Conservation (phyloP, 23 tunicate genomes). For the Ascidia mentula region DNA sequence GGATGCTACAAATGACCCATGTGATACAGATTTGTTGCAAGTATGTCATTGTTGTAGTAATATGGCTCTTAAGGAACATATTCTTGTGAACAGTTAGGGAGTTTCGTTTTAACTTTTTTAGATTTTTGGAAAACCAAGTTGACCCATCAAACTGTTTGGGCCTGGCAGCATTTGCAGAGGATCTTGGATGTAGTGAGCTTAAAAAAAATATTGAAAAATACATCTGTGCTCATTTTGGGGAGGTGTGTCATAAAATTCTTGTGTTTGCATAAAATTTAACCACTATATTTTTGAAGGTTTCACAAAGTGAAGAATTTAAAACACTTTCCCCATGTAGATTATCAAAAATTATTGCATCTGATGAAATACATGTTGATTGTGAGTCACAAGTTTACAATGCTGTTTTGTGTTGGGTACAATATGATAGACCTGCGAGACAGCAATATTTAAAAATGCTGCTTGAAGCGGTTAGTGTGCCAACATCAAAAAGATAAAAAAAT, state of each 20-base stretch:
- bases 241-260: slow-evolving; percentile 55
- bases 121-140: slow-evolving; percentile 85
- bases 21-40: slow-evolving; percentile 86
- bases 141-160: slow-evolving; percentile 90
- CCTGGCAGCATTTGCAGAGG: slow-evolving; percentile 73
- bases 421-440: slow-evolving; percentile 50
- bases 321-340: slow-evolving; percentile 68
- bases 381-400: slow-evolving; percentile 93
- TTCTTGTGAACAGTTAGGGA: no score
- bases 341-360: slow-evolving; percentile 78
- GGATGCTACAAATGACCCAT: slow-evolving; percentile 93
- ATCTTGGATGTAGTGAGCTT: slow-evolving; percentile 62
- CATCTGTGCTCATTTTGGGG: slow-evolving; percentile 81
- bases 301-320: slow-evolving; percentile 80
- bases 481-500: neutral
- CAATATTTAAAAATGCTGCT: slow-evolving; percentile 81
- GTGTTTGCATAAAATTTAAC: neutral
- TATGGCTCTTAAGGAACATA: no score
- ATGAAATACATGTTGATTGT: slow-evolving; percentile 84
- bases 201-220: slow-evolving; percentile 87
- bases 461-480: slow-evolving; percentile 60
- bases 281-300: slow-evolving; percentile 37
- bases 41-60: slow-evolving; percentile 23
- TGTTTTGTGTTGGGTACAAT: slow-evolving; percentile 81
- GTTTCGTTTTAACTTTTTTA: no score